These are phyloP conservation scores for Gobio gobio DNA, from an alignment of 2,113 vertebrate species.

Conservation along the genomic window DNA sequence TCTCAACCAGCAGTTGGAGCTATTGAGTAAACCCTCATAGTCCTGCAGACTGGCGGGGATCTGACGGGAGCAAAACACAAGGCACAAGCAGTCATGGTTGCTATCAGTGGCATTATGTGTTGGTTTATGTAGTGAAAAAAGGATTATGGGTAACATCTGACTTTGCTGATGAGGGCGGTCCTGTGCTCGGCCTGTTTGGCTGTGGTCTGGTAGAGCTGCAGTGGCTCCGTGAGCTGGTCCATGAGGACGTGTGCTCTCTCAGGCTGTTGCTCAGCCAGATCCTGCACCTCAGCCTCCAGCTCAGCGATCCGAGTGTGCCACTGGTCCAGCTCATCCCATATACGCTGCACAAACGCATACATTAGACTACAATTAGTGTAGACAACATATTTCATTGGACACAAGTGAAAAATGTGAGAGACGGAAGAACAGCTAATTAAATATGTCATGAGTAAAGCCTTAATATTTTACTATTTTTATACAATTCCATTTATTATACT, in stretches of 20 bases:
- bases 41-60: constrained; percentile 85
- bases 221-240: constrained; percentile 85
- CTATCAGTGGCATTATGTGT: background rate
- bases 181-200: constrained; percentile 83
- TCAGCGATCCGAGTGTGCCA: constrained; percentile 88
- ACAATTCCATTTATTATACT: background rate
- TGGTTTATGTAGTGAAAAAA: background rate
- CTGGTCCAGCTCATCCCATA: constrained; percentile 90
- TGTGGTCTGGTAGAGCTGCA: constrained; percentile 85
- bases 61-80: constrained; percentile 67
- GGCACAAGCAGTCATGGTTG: background rate
- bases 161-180: constrained; percentile 89
- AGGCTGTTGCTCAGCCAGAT: constrained; percentile 85
- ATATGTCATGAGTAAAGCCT: background rate
- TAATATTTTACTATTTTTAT: background rate
- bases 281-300: constrained; percentile 90
- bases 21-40: constrained; percentile 80
- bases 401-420: background rate
- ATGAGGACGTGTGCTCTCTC: constrained; percentile 84
- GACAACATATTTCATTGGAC: background rate
- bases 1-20: constrained; percentile 81
- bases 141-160: constrained; percentile 54
- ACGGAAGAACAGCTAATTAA: background rate
- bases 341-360: constrained; percentile 70
- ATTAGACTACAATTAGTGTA: background rate